These are phyloP conservation scores for Sebastes aleutianus DNA, from an alignment of 2,797 vertebrate species.

Conservation along the genomic window DNA sequence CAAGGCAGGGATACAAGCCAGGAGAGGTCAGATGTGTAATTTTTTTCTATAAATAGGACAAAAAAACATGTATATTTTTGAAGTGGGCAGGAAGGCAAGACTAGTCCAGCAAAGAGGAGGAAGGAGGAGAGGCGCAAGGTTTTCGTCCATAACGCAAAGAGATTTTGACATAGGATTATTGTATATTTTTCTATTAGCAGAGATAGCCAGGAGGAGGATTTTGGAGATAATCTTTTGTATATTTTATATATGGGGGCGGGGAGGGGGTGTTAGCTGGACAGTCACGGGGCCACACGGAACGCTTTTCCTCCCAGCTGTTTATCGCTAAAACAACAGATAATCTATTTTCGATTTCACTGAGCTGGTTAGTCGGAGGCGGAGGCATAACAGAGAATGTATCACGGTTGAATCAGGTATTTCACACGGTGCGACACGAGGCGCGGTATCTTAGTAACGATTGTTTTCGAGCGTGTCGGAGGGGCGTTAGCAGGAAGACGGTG, in stretches of 20 bases:
- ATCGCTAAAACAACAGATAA: conserved; percentile 49
- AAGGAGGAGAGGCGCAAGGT: conserved; percentile 24
- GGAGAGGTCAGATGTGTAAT: conserved; percentile 59
- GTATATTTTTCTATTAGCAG: conserved; percentile 88
- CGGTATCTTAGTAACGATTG: conserved; percentile 55
- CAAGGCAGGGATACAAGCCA: conserved; percentile 69
- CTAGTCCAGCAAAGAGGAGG: conserved; percentile 53
- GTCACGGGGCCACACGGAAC: conserved; percentile 57
- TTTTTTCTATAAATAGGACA: conserved; percentile 76
- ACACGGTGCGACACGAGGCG: conserved; percentile 41
- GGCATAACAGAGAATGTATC: conserved; percentile 74
- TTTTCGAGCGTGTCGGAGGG: not conserved
- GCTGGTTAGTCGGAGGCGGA: conserved; percentile 35
- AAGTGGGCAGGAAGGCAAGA: conserved; percentile 71
- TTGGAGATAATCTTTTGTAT: conserved; percentile 84
- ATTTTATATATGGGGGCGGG: conserved; percentile 81
- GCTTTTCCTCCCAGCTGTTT: conserved; percentile 62
- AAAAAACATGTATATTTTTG: conserved; percentile 82
- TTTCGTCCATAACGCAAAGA: conserved; percentile 70
- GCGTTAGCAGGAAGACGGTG: conserved; percentile 10
- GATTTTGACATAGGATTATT: conserved; percentile 84
- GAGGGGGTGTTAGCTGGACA: conserved; percentile 60
- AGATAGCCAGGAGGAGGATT: conserved; percentile 74
- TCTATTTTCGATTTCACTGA: conserved; percentile 69
- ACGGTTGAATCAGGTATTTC: conserved; percentile 77